Evolutionary conservation across 2,888 invertebrate genomes (phyloP), one percentile per base, ranked within the genome.

Genomic region (Catotricha subobsoleta): DNA sequence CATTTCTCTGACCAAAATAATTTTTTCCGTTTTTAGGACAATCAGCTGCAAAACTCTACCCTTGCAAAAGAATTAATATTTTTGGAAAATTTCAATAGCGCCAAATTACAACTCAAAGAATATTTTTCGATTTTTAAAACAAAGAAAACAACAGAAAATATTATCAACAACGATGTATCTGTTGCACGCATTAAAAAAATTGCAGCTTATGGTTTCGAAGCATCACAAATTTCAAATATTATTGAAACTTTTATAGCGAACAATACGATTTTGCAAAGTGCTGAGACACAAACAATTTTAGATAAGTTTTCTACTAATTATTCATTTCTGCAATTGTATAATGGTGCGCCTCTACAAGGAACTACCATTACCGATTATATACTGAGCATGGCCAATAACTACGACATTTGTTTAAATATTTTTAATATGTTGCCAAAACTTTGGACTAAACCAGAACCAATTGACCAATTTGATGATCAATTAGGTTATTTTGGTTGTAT

Each of bases 61-160:
- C 62, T 80, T 20, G 72, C 74, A 39, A 68, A 68, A 1, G 77
- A 80, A 58, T 69, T 80, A n/a, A 67, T 68, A 44, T 80, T 77
- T 55, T 74, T 76, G 18, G 73, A 78, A 56, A 72, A 74, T 46
- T 64, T 80, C 37, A 67, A 60, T 41, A 52, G 52, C 35, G 52
- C 58, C 7, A 61, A 60, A 43, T 51, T 51, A 15, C 58, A 59
- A 45, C 46, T 63, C 8, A 45, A 55, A 2, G 43, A 40, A n/a
- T 56, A 59, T 15, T 60, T 58, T 47, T 48, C 54, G 9, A 56
- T 54, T 44, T 62, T 60, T 43, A 50, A 53, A 38, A 46, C 52
- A 3, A 51, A 59, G 43, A 54, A 52, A 28, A 15, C 20, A 18
- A 16, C 36, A n/a, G 13, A 28, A 34, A 36, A 9, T 2, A 20